phyloP scores from a whole-genome alignment of 2,797 vertebrate species.

The Melanitta fusca region DNA sequence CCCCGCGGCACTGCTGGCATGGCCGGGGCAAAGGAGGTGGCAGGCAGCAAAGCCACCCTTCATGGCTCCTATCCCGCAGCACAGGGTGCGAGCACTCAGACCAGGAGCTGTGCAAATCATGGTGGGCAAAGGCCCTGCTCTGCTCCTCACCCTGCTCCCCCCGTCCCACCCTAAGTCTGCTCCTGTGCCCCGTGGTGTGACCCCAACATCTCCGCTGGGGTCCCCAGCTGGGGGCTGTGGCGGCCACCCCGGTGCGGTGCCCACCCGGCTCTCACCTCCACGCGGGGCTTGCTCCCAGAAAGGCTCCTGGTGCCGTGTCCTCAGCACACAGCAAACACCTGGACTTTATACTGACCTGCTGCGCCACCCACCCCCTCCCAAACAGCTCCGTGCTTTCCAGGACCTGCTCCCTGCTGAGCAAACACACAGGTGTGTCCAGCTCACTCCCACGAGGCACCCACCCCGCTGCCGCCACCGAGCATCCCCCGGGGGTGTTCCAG shows the following conservation, averaged over 20 bases:
- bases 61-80: not conserved
- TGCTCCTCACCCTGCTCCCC: fast-evolving
- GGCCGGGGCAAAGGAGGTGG: not conserved
- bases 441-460: not conserved
- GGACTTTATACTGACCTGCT: slow-evolving; percentile 58
- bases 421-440: slow-evolving; percentile 36
- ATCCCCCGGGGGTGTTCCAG: not conserved
- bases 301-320: not conserved
- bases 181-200: fast-evolving
- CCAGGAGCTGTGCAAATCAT: fast-evolving
- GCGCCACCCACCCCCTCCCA: slow-evolving; percentile 11
- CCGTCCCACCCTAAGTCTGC: fast-evolving
- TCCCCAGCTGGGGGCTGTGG: fast-evolving
- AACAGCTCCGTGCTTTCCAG: not conserved
- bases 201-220: fast-evolving
- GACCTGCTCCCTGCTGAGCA: not conserved
- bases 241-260: fast-evolving
- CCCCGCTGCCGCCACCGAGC: fast-evolving
- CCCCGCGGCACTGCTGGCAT: not conserved
- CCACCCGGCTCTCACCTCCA: slow-evolving; percentile 22
- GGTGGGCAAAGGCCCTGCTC: not conserved
- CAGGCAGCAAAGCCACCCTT: not conserved
- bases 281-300: not conserved
- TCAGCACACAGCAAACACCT: not conserved
- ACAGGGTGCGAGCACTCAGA: not conserved